Percentiles rank a stretch among this genome's conserved stretches.
Conservation (phyloP, 1,140 invertebrate species). For the Drosophila melanica region DNA sequence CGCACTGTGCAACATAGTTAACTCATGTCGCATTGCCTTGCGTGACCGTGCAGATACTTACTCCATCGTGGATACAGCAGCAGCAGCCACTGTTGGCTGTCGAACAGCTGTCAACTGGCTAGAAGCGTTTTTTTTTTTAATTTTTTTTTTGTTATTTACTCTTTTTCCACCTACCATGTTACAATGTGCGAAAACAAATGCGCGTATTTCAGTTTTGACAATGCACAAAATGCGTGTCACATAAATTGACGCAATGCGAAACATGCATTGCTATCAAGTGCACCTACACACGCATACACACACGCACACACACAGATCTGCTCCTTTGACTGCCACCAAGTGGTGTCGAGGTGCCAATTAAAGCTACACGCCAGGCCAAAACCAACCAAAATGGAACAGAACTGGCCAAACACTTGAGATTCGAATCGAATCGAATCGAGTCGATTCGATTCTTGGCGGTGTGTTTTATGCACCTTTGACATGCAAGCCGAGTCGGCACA, state of each 20-base stretch:
- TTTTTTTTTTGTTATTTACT: conserved; percentile 2
- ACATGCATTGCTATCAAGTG: conserved; percentile 52
- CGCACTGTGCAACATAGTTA: conserved; percentile 54
- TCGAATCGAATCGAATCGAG: background rate
- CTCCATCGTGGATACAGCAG: background rate
- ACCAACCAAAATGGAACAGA: conserved; percentile 61
- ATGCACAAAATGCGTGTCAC: conserved; percentile 46
- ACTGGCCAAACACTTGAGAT: conserved; percentile 20
- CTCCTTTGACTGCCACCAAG: conserved; percentile 24
- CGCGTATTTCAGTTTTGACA: conserved; percentile 42
- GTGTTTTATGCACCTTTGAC: conserved; percentile 75
- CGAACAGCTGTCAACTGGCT: conserved; percentile 29
- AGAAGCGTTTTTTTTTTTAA: conserved; percentile 18
- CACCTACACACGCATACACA: conserved; percentile 54
- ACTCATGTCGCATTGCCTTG: conserved; percentile 61
- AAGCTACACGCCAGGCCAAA: conserved; percentile 52
- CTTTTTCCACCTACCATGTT: conserved; percentile 34
- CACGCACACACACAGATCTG: conserved; percentile 33
- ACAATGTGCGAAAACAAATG: conserved; percentile 68
- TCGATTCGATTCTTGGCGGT: conserved; percentile 65
- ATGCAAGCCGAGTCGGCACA: conserved; percentile 70
- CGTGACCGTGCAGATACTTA: conserved; percentile 47
- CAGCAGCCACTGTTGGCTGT: conserved; percentile 19
- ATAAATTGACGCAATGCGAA: conserved; percentile 61
- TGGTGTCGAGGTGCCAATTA: conserved; percentile 77